Base-by-base conservation (phyloP, 92 coral and sea anemone genomes). In the Epizoanthus scotinus region DNA sequence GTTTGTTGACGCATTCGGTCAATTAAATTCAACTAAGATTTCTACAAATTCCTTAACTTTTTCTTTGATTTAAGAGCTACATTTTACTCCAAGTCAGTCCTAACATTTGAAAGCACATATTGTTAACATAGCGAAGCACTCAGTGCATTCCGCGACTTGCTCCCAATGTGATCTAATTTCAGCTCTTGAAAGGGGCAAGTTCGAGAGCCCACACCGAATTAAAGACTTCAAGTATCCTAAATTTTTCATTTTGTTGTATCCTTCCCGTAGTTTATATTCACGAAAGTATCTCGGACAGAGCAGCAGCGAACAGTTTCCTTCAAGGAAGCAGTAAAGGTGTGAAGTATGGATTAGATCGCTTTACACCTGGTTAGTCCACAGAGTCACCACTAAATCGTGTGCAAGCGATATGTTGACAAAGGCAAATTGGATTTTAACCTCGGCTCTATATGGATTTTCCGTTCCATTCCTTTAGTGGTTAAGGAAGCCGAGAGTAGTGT, bases 331-430 rank as follows among this genome's bases (percentile, higher is more conserved):
- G 36, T 8, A 10, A 34, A 55, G 80, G 81, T 59, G 66, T 59
- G 28, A 75, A 59, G 25, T 19, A 38, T 56, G 18, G 59, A 15
- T 13, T 10, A 47, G 52, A 0, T 9, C 52, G 9, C 52, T 47
- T 52, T 75, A 28, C 29, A 40, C 25, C 50, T 59, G 61, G 59
- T 75, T 75, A 36, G 81, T 75, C 21, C 10, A 75, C 68, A 75
- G 24, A 60, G 59, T 58, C 69, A 59, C 69, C 67, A 40, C 69
- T 75, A 75, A 75, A 59, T 59, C 34, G 81, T 75, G 17, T 40
- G 68, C 81, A 75, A 75, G 68, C 81, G 67, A 75, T 40, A 31
- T 75, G 81, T 75, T 75, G 67, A 75, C 81, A 75, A 75, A 75
- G 40, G 56, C 81, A 75, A 58, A 75, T 75, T 60, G 56, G 68